Base-by-base conservation (phyloP, 1,140 invertebrate species). In the Argopecten irradians region DNA sequence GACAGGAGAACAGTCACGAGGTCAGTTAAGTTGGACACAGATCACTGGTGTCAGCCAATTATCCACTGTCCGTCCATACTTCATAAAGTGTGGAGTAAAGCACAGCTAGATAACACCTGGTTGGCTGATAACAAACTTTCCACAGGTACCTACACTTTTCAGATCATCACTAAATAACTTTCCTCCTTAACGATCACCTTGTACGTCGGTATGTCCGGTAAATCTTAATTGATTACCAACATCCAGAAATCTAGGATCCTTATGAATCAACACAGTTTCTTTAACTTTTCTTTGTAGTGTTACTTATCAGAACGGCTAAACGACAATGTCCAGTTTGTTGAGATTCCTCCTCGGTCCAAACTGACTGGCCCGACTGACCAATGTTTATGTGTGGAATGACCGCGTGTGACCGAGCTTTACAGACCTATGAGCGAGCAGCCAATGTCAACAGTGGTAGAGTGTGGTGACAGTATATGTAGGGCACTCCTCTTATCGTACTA, bases 401-500 rank as follows among this genome's bases (percentile, higher is more conserved):
- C n/a, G n/a, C 22, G 43, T 55, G 43, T 71, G 55, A 3, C 5
- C 22, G n/a, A 71, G n/a, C n/a, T n/a, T 71, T 71, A 28, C n/a
- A 71, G 55, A 71, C 22, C 55, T 71, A 28, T n/a, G n/a, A 71
- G 55, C 16, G 55, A 71, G n/a, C 13, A 19, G 55, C 55, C 55
- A 71, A 16, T 71, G 55, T 71, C 55, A 71, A 71, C 55, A 71
- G 55, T 71, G 43, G 3, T 46, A 2, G 43, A 19, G 55, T 5
- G 28, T 22, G n/a, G 55, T 71, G 55, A 71, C 55, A 71, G n/a
- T 28, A 39, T 39, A 71, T 71, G 55, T 71, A 71, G 55, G 55
- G 55, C 55, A 71, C 55, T 71, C 55, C 55, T n/a, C 55, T 71
- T 71, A 71, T 71, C 55, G 55, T 28, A 71, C 22, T 55, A 71